Evolutionary conservation across 2,888 invertebrate species (phyloP).

Genomic region (Caradrina kadenii): DNA sequence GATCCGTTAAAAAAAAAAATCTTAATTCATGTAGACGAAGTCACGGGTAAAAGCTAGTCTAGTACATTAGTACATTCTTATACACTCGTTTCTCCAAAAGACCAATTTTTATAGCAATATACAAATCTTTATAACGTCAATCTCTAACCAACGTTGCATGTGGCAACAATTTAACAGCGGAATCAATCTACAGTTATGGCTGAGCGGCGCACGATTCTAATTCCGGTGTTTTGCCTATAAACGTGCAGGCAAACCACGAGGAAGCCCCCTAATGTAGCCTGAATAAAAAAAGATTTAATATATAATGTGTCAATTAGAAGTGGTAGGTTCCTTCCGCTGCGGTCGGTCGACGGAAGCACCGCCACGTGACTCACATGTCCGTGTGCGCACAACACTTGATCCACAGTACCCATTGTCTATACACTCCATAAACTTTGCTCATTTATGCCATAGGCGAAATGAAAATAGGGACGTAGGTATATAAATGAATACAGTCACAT

Average conservation of each 20-base stretch:
- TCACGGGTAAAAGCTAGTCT: too few relatives aligned
- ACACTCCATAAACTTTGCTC: conserved; percentile 74
- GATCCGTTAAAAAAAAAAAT: too few relatives aligned
- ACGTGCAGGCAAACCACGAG: conserved; percentile 35
- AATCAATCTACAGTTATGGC: conserved; percentile 57
- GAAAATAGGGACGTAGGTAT: conserved; percentile 57
- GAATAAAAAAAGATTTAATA: conserved; percentile 56
- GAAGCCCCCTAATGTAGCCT: conserved; percentile 45
- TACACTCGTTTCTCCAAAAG: conserved; percentile 18
- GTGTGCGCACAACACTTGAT: conserved; percentile 68
- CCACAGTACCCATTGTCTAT: conserved; percentile 80
- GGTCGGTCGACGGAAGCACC: conserved; percentile 75
- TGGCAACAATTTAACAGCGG: conserved; percentile 50
- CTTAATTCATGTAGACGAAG: too few relatives aligned
- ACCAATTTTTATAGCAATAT: conserved; percentile 28
- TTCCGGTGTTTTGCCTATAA: conserved; percentile 46
- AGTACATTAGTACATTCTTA: neutral
- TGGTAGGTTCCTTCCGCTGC: conserved; percentile 80
- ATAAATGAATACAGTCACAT: conserved; percentile 54
- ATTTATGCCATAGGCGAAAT: conserved; percentile 65
- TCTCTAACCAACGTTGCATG: conserved; percentile 51
- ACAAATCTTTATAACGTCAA: conserved; percentile 34
- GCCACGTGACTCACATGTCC: conserved; percentile 82
- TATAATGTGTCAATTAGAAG: conserved; percentile 64
- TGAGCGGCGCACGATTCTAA: conserved; percentile 48